Conservation (phyloP, 2,113 vertebrate genomes). For the human (Homo sapiens) region DNA sequence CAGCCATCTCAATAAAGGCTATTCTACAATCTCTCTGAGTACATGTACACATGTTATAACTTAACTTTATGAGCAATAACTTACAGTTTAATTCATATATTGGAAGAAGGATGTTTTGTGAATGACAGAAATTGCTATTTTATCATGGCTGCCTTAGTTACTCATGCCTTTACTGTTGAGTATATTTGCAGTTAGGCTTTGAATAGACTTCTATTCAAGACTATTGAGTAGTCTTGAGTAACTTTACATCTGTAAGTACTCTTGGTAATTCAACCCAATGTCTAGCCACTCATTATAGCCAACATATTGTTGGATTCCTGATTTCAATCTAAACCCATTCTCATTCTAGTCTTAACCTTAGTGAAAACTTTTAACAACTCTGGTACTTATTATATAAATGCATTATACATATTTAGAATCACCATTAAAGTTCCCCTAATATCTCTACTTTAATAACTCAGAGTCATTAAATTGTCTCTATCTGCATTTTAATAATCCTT, state of each 20-base stretch:
- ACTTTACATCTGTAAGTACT: not conserved
- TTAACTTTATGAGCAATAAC: not conserved
- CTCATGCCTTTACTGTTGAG: not conserved
- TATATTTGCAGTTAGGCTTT: not conserved
- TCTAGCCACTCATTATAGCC: not conserved
- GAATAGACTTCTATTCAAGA: no score
- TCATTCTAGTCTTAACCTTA: conserved; percentile 1
- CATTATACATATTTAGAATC: not conserved
- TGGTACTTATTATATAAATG: not conserved
- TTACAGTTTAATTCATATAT: not conserved
- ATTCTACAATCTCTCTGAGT: not conserved
- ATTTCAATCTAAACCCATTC: not conserved
- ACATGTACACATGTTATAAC: not conserved
- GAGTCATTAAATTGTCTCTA: not conserved
- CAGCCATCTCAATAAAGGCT: not conserved
- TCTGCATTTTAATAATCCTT: not conserved
- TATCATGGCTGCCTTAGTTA: not conserved
- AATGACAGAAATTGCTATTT: not conserved
- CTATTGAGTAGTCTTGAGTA: not conserved
- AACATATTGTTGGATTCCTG: not conserved
- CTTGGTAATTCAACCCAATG: not conserved
- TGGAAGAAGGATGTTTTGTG: not conserved
- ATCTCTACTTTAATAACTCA: not conserved
- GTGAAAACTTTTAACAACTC: not conserved
- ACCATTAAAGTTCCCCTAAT: not conserved